Evolutionary conservation across 2,888 invertebrate species (phyloP), one percentile per base, ranked within the genome.

Genomic region (Pristionchus fissidentatus): DNA sequence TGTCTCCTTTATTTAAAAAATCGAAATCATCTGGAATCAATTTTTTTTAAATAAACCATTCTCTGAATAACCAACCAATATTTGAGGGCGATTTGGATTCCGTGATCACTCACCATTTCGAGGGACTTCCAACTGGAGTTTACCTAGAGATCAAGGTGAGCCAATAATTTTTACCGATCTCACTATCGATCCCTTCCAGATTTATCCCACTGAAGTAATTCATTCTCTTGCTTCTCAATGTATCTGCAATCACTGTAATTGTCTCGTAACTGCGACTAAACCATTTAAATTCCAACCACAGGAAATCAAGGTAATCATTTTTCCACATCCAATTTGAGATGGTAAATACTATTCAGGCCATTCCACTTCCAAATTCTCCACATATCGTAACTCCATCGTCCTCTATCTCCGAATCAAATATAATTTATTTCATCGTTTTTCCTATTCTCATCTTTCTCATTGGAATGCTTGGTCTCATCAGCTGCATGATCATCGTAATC

Each of bases 141-240:
- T n/a, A n/a, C n/a, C 57, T 57, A n/a, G n/a, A n/a, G 1, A 57
- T 57, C 57, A 57, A 57, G 57, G 57, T 57, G n/a, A n/a, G n/a
- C n/a, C n/a, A n/a, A n/a, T n/a, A n/a, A n/a, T n/a, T n/a, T n/a
- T n/a, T n/a, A n/a, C n/a, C n/a, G n/a, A n/a, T n/a, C n/a, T n/a
- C n/a, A 57, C 0, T 29, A 8, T 57, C 57, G n/a, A 57, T 26
- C 57, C n/a, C n/a, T n/a, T 57, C 10, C n/a, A 57, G 57, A 57
- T 57, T 13, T 57, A 57, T 26, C 57, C 57, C 0, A 57, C 57
- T 0, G 57, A 57, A 57, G n/a, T n/a, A n/a, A n/a, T 29, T 8
- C 26, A 26, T 29, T 57, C 57, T 26, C 26, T 13, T n/a, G 57
- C 57, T 13, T 57, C 57, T 29, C n/a, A 57, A n/a, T 57, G 57